Conservation (phyloP, 2,888 invertebrate genomes). For the Zeuzera pyrina region DNA sequence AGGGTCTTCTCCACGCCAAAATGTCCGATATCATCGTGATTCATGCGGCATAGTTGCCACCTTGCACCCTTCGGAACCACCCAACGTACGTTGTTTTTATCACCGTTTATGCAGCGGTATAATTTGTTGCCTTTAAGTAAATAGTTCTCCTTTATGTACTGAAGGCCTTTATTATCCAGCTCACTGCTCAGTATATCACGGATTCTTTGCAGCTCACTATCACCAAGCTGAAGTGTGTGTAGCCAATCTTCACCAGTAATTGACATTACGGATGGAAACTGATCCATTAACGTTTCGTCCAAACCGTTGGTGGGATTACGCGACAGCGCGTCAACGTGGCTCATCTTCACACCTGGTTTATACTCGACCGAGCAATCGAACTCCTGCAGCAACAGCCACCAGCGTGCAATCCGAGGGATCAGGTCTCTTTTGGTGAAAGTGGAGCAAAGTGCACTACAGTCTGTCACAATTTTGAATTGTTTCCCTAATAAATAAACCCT, state of each 20-base stretch:
- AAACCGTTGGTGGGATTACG: constrained; percentile 2
- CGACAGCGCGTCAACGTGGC: constrained; percentile 9
- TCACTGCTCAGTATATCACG: constrained; percentile 8
- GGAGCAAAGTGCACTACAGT: constrained; percentile 15
- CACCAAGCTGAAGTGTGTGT: constrained; percentile 10
- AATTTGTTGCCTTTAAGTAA: constrained; percentile 14
- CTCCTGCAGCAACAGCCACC: constrained; percentile 12
- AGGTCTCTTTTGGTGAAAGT: constrained; percentile 15
- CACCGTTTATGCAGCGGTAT: constrained; percentile 11
- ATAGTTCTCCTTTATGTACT: constrained; percentile 15
- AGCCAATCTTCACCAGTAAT: constrained; percentile 14
- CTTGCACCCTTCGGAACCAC: constrained; percentile 25
- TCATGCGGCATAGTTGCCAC: constrained; percentile 25
- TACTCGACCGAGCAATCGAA: constrained; percentile 6
- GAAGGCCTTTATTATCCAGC: constrained; percentile 8
- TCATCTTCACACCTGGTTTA: constrained; percentile 7
- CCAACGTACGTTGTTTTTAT: constrained; percentile 18
- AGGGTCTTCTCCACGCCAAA: constrained; percentile 16
- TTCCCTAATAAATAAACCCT: constrained; percentile 14
- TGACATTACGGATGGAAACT: constrained; percentile 6
- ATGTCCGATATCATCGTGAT: constrained; percentile 32
- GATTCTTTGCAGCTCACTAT: constrained; percentile 11
- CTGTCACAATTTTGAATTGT: constrained; percentile 13
- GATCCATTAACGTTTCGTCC: not conserved
- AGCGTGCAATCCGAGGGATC: constrained; percentile 12